Conservation (phyloP, 2,888 invertebrate genomes). For the Cheiracanthium punctorium region DNA sequence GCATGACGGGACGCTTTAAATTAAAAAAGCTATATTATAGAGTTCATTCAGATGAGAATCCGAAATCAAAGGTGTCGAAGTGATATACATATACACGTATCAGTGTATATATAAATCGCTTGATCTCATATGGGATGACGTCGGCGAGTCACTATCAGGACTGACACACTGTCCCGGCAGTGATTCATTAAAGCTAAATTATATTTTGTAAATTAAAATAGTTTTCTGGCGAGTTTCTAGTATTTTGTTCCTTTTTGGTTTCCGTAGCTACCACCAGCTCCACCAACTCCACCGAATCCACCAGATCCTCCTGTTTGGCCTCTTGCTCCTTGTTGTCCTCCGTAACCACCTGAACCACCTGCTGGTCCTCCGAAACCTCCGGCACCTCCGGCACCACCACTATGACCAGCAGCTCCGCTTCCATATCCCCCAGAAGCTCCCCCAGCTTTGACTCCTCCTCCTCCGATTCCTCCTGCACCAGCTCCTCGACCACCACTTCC, state of each 20-base stretch:
- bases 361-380: slow-evolving; percentile 34
- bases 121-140: slow-evolving; percentile 36
- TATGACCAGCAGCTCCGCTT: neutral
- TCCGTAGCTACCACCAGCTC: slow-evolving; percentile 23
- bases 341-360: slow-evolving; percentile 14
- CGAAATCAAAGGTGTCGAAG: slow-evolving; percentile 25
- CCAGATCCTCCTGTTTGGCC: slow-evolving; percentile 27
- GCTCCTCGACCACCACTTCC: slow-evolving; percentile 7
- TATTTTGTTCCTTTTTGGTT: slow-evolving; percentile 65
- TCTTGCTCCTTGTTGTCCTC: slow-evolving; percentile 7
- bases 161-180: slow-evolving; percentile 59
- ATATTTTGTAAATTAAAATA: slow-evolving; percentile 25
- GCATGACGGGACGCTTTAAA: slow-evolving; percentile 25
- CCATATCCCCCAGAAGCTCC: slow-evolving; percentile 30
- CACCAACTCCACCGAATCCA: slow-evolving; percentile 26
- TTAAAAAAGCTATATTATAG: slow-evolving; percentile 45
- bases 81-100: slow-evolving; percentile 12
- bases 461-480: slow-evolving; percentile 9
- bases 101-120: slow-evolving; percentile 22
- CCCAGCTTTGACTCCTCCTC: slow-evolving; percentile 17
- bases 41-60: slow-evolving; percentile 62
- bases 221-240: slow-evolving; percentile 24
- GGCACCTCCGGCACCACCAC: neutral
- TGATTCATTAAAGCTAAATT: slow-evolving; percentile 55
- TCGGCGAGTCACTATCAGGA: slow-evolving; percentile 56